A percentile compares a stretch with the other conserved stretches of the same genome.
phyloP scores from a whole-genome alignment of 2,888 invertebrate genomes.

The Gerosis bhagava region DNA sequence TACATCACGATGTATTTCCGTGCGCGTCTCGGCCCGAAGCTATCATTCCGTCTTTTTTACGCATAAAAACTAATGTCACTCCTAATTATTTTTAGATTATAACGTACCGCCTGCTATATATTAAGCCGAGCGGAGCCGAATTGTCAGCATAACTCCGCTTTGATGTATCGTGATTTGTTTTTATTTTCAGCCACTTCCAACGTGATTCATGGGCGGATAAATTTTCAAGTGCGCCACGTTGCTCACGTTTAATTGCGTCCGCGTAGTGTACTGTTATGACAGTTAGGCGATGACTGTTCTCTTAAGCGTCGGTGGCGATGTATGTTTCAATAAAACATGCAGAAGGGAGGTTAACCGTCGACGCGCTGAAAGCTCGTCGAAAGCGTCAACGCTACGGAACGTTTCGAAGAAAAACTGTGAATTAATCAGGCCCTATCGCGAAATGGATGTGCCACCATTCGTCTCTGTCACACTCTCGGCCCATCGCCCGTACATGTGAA shows the following conservation, averaged over 20 bases:
- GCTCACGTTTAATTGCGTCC: slow-evolving; percentile 66
- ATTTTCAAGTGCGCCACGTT: slow-evolving; percentile 64
- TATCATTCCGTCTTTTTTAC: slow-evolving; percentile 74
- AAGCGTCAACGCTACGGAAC: slow-evolving; percentile 61
- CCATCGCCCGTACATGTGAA: slow-evolving; percentile 47
- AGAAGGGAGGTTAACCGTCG: neutral
- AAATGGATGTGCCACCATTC: slow-evolving; percentile 60
- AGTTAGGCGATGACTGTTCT: slow-evolving; percentile 47
- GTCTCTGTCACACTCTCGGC: slow-evolving; percentile 60
- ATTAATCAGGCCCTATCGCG: slow-evolving; percentile 70
- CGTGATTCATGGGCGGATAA: slow-evolving; percentile 76
- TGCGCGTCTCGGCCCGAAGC: slow-evolving; percentile 57
- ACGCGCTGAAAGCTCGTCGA: slow-evolving; percentile 39
- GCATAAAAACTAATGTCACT: slow-evolving; percentile 80
- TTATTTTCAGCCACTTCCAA: slow-evolving; percentile 73
- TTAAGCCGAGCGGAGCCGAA: slow-evolving; percentile 75
- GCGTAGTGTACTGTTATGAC: slow-evolving; percentile 67
- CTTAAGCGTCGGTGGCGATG: slow-evolving; percentile 35
- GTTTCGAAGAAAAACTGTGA: slow-evolving; percentile 75
- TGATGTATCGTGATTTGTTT: slow-evolving; percentile 79
- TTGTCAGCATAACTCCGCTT: slow-evolving; percentile 81
- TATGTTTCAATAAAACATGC: slow-evolving; percentile 15
- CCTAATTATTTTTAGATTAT: slow-evolving; percentile 82
- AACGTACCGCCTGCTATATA: slow-evolving; percentile 78
- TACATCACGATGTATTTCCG: slow-evolving; percentile 77